These are phyloP conservation scores for Poeciliopsis infans DNA, from an alignment of 2,797 vertebrate genomes.

Conservation along the genomic window DNA sequence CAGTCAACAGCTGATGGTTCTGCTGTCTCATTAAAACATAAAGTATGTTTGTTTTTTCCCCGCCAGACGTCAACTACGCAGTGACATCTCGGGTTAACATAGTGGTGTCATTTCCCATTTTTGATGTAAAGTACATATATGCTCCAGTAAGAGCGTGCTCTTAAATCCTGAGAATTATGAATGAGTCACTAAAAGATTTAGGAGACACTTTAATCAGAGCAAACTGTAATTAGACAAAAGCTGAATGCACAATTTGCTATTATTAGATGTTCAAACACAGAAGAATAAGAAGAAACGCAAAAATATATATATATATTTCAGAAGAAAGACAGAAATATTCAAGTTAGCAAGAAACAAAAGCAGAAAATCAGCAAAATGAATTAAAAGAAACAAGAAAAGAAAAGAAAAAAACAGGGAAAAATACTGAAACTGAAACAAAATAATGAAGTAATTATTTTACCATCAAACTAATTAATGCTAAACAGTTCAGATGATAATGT, in stretches of 20 bases:
- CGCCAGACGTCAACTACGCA: background rate
- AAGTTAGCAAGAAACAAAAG: background rate
- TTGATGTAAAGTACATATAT: background rate
- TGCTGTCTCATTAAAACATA: conserved; percentile 34
- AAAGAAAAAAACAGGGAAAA: background rate
- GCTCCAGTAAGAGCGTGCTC: background rate
- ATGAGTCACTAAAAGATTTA: conserved; percentile 4
- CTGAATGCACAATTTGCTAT: background rate
- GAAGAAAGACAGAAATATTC: background rate
- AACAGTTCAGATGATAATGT: background rate
- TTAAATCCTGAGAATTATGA: conserved; percentile 10
- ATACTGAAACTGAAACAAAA: background rate
- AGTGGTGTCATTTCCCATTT: background rate
- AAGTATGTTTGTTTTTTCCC: background rate
- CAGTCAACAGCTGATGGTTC: conserved; percentile 53
- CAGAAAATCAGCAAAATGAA: background rate
- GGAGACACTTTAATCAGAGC: background rate
- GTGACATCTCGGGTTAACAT: background rate
- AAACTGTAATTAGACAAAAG: background rate
- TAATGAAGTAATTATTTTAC: background rate
- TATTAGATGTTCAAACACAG: background rate
- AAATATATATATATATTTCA: background rate
- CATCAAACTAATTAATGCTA: background rate
- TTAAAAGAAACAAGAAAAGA: too few species aligned
- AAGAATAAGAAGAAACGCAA: background rate